A percentile compares a stretch with the other conserved stretches of the same genome.
Conservation (phyloP, 2,888 invertebrate species). For the Athalia rosae region DNA sequence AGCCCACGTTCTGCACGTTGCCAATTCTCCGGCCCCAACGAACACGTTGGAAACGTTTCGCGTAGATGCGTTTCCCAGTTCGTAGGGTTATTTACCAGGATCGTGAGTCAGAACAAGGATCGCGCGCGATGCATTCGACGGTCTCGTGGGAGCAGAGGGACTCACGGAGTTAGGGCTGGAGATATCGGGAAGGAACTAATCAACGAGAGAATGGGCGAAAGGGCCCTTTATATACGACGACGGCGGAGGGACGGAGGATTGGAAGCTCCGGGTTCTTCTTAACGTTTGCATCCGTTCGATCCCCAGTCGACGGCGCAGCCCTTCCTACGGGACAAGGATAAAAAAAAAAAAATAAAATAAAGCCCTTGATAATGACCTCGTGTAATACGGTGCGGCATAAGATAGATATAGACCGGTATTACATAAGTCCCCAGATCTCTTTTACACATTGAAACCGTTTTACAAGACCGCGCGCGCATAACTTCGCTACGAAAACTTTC, state of each 20-base stretch:
- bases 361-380: slow-evolving; percentile 10
- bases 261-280: slow-evolving; percentile 1
- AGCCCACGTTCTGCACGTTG: no score
- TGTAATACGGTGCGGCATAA: not conserved
- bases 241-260: not conserved
- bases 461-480: no score
- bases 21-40: no score
- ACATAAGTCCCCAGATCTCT: not conserved
- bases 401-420: not conserved
- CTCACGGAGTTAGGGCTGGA: slow-evolving; percentile 49
- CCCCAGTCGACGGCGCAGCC: not conserved
- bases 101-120: slow-evolving; percentile 48
- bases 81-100: slow-evolving; percentile 58
- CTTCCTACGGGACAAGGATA: not conserved
- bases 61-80: slow-evolving; percentile 51
- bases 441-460: no score
- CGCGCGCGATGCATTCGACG: slow-evolving; percentile 48
- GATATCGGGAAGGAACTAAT: slow-evolving; percentile 66
- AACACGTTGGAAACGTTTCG: not conserved
- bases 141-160: slow-evolving; percentile 55
- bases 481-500: no score
- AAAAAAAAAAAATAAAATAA: not conserved
- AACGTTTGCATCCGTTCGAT: not conserved
- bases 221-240: not conserved
- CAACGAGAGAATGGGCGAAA: slow-evolving; percentile 57